phyloP scores from a whole-genome alignment of 2,888 invertebrate genomes.

The Strigamia crassipes region DNA sequence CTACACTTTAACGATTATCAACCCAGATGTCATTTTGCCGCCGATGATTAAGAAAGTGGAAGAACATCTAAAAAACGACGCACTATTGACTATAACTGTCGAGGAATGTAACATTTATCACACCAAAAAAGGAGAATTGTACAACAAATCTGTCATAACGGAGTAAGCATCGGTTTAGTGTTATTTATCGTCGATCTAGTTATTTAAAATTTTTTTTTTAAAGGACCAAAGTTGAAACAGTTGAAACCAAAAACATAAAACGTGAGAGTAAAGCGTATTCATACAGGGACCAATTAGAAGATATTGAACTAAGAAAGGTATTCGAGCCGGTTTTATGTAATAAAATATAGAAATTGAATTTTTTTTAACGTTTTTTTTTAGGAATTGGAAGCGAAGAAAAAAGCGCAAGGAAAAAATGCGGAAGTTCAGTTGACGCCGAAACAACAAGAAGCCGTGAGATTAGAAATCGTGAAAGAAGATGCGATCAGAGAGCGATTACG shows the following conservation, averaged over 20 bases:
- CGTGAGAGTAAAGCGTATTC: constrained; percentile 96
- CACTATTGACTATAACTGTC: constrained; percentile 72
- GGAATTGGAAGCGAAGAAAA: constrained; percentile 87
- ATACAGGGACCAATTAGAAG: constrained; percentile 95
- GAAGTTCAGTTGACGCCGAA: constrained; percentile 78
- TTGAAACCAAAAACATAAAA: constrained; percentile 71
- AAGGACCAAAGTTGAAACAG: constrained; percentile 46
- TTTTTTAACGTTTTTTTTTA: constrained; percentile 48
- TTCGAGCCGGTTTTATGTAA: constrained; percentile 72
- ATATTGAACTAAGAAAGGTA: constrained; percentile 87
- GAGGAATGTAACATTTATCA: constrained; percentile 79
- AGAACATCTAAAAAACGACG: constrained; percentile 52
- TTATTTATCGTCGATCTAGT: too few relatives aligned
- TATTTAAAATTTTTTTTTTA: background rate
- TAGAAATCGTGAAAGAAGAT: constrained; percentile 83
- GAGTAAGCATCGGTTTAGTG: constrained; percentile 56
- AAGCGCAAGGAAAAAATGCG: constrained; percentile 60
- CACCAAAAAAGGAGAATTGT: constrained; percentile 87
- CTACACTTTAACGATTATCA: constrained; percentile 69
- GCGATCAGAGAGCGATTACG: constrained; percentile 72
- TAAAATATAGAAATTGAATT: background rate
- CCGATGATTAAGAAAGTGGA: constrained; percentile 68
- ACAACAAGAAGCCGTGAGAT: constrained; percentile 87
- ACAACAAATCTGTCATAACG: constrained; percentile 81
- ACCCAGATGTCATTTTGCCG: constrained; percentile 68